Conservation (phyloP, 2,797 vertebrate species). For the Acipenser ruthenus region DNA sequence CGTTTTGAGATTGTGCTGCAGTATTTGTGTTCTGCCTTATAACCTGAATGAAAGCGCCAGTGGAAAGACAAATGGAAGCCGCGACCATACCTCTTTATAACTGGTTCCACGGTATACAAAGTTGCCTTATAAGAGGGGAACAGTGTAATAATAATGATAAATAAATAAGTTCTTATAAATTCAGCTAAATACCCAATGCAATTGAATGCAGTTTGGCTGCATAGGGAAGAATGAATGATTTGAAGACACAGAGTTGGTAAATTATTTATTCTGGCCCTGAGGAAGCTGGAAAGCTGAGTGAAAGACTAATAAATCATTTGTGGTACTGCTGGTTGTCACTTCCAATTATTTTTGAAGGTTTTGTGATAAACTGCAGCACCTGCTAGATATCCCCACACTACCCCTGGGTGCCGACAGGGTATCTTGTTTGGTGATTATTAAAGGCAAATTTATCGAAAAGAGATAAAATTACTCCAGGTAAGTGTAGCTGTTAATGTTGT, state of each 20-base stretch:
- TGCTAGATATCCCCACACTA: conserved; percentile 74
- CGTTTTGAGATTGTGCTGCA: too few relatives aligned
- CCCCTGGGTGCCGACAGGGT: conserved; percentile 72
- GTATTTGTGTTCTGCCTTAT: too few relatives aligned
- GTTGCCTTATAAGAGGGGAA: too few relatives aligned
- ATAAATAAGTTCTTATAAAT: conserved; percentile 48
- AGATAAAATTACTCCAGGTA: too few relatives aligned
- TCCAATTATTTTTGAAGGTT: conserved; percentile 94
- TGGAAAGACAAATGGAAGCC: too few relatives aligned
- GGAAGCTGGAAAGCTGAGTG: conserved; percentile 96
- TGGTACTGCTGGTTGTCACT: conserved; percentile 97
- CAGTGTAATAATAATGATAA: too few relatives aligned
- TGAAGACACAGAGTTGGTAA: conserved; percentile 96
- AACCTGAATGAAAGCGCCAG: too few relatives aligned
- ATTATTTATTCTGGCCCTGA: conserved; percentile 98
- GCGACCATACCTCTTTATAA: too few relatives aligned
- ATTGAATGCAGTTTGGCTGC: conserved; percentile 82
- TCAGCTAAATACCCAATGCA: conserved; percentile 66
- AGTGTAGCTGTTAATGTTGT: too few relatives aligned
- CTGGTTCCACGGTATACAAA: too few relatives aligned
- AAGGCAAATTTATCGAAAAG: conserved; percentile 75
- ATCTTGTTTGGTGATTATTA: conserved; percentile 62
- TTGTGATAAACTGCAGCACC: conserved; percentile 95
- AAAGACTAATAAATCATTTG: conserved; percentile 99
- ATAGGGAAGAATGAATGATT: conserved; percentile 97